These are phyloP conservation scores for Euthynnus affinis DNA, from an alignment of 2,797 vertebrate species.

Conservation along the genomic window DNA sequence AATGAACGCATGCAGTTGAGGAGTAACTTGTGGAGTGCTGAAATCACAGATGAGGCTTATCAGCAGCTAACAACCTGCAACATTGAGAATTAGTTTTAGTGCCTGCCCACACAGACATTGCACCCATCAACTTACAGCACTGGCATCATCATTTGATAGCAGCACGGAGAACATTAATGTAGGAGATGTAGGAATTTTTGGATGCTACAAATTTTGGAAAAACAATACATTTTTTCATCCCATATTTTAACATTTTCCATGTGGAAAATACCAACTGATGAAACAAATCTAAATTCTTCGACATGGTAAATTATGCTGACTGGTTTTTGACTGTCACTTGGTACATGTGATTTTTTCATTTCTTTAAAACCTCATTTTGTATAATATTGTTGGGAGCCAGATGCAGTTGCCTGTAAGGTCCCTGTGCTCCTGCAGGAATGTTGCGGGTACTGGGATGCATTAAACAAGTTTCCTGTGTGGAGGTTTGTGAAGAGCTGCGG, in stretches of 20 bases:
- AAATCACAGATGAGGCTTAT: too few relatives aligned
- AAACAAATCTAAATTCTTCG: not conserved
- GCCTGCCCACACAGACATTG: too few relatives aligned
- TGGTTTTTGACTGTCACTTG: not conserved
- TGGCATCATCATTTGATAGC: too few relatives aligned
- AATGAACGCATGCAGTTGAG: too few relatives aligned
- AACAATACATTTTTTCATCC: not conserved
- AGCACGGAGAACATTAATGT: too few relatives aligned
- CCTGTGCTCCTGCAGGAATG: constrained; percentile 39
- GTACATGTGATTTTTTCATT: not conserved
- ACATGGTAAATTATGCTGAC: not conserved
- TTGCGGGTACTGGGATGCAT: constrained; percentile 22
- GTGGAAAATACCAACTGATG: not conserved
- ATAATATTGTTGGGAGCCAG: constrained; percentile 37
- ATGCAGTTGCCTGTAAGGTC: constrained; percentile 15
- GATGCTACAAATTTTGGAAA: not conserved
- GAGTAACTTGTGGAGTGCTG: too few relatives aligned
- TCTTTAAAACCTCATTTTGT: constrained; percentile 5
- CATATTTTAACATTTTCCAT: not conserved
- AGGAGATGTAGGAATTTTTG: not conserved
- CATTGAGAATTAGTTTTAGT: too few relatives aligned
- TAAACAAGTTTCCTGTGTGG: constrained; percentile 30
- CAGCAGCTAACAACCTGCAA: too few relatives aligned
- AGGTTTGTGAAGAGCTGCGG: constrained; percentile 24
- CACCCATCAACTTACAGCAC: not conserved